These are phyloP conservation scores for Protula sp. DNA, from an alignment of 2,888 invertebrate genomes.

Conservation along the genomic window DNA sequence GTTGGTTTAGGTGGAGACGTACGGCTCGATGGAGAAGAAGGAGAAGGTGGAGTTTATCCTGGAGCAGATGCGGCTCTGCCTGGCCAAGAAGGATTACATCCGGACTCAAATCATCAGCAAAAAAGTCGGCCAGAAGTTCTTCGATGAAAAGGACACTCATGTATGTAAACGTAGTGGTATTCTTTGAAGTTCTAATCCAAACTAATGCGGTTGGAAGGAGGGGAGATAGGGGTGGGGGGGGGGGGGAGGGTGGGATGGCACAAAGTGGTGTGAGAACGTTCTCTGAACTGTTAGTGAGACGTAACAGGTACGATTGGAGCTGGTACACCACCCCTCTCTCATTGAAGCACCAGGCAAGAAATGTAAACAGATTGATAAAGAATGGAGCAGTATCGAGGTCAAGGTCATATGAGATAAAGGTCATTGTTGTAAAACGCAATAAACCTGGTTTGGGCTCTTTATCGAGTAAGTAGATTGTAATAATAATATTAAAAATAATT, in stretches of 20 bases:
- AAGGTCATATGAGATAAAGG: too few relatives aligned
- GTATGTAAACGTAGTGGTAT: slow-evolving; percentile 45
- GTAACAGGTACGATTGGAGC: background rate
- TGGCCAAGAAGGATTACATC: slow-evolving; percentile 91
- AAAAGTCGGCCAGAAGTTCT: slow-evolving; percentile 95
- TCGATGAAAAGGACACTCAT: slow-evolving; percentile 75
- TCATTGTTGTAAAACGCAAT: too few relatives aligned
- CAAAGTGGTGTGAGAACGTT: background rate
- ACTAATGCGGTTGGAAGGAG: too few relatives aligned
- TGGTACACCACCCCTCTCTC: too few relatives aligned
- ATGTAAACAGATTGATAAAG: too few relatives aligned
- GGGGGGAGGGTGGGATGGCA: too few relatives aligned
- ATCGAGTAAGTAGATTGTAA: too few relatives aligned
- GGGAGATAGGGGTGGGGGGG: too few relatives aligned
- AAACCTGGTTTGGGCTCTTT: too few relatives aligned
- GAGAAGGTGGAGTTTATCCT: slow-evolving; percentile 94
- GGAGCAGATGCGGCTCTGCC: slow-evolving; percentile 96
- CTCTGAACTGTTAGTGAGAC: background rate
- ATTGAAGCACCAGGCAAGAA: too few relatives aligned
- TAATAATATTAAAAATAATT: too few relatives aligned
- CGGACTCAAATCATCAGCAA: slow-evolving; percentile 98
- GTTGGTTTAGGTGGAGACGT: slow-evolving; percentile 92
- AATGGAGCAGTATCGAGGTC: too few relatives aligned
- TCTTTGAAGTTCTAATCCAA: background rate
- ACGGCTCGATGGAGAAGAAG: slow-evolving; percentile 96